Conservation (phyloP, 2,888 invertebrate genomes). For the Escarpia spicata region DNA sequence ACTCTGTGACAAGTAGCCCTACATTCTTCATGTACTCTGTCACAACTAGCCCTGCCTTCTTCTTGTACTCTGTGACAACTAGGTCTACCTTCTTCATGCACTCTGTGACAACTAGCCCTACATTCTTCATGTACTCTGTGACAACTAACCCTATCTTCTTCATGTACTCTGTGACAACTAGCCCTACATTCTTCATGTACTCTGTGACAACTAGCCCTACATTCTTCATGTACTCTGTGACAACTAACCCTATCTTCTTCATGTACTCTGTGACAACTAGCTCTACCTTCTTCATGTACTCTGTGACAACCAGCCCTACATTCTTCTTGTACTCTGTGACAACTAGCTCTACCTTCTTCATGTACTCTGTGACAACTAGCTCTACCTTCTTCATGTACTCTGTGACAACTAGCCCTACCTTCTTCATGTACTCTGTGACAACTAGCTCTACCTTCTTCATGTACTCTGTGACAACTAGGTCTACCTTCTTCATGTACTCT, state of each 20-base stretch:
- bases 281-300: constrained; percentile 5
- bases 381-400: too few species aligned
- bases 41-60: neutral
- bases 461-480: neutral
- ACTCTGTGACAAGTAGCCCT: neutral
- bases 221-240: neutral
- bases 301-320: neutral
- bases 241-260: neutral
- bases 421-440: neutral
- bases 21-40: neutral
- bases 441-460: neutral
- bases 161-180: neutral
- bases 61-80: neutral
- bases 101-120: neutral
- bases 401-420: neutral
- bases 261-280: neutral
- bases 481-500: neutral
- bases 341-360: constrained; percentile 83
- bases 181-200: neutral
- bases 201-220: neutral
- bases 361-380: constrained; percentile 98
- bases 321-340: neutral
- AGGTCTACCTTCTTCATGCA: neutral
- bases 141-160: neutral
- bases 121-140: neutral